A percentile compares a stretch with the other conserved stretches of the same genome.
Evolutionary conservation across 64 coral and sea anemone genomes (phyloP).

Genomic region (Dendronephthya gigantea): DNA sequence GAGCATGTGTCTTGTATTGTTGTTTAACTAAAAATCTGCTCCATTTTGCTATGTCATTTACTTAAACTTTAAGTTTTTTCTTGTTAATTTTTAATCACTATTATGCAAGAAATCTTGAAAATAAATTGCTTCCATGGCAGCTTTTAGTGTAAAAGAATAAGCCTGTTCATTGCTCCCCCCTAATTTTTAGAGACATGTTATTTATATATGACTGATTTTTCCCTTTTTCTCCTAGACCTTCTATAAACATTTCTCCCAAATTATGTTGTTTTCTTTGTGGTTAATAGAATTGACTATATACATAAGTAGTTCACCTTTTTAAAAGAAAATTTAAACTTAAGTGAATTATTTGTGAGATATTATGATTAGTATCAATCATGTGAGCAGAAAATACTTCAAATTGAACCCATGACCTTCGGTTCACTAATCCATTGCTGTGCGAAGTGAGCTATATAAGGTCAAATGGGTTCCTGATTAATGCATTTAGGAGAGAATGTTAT

Average conservation of each 20-base stretch:
- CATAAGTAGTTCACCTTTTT: background rate
- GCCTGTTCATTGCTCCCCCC: background rate
- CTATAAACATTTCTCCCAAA: too few relatives aligned
- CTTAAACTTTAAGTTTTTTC: background rate
- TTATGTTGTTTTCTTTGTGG: background rate
- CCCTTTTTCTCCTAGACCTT: too few relatives aligned
- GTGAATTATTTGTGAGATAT: background rate
- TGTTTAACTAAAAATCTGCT: conserved; percentile 1
- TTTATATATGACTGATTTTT: background rate
- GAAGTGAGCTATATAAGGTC: too few relatives aligned
- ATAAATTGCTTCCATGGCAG: background rate
- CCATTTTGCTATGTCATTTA: background rate
- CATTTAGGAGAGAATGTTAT: too few relatives aligned
- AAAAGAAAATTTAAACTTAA: background rate
- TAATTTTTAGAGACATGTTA: too few relatives aligned
- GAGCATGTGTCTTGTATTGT: background rate
- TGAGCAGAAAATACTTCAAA: too few relatives aligned
- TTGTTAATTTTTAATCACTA: background rate
- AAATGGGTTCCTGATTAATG: too few relatives aligned
- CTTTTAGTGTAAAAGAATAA: background rate
- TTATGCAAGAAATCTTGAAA: background rate
- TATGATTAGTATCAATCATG: too few relatives aligned
- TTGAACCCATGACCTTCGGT: too few relatives aligned
- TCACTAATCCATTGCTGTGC: too few relatives aligned
- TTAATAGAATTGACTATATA: background rate